Base-by-base conservation (phyloP, 2,113 vertebrate genomes). In the Laterallus jamaicensis region DNA sequence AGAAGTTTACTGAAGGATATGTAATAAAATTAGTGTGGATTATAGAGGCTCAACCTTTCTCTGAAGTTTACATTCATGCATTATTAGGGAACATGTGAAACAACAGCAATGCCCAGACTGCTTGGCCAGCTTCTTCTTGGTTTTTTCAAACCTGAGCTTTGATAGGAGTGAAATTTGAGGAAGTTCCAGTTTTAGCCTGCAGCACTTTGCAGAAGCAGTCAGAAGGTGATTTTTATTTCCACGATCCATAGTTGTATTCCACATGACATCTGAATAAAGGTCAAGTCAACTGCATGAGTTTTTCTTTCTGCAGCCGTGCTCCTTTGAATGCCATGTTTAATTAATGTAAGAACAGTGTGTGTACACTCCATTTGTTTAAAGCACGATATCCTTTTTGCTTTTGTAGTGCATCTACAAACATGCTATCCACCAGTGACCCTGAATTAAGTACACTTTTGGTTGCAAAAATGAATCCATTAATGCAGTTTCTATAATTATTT, bases 231-330 rank as follows among this genome's bases (percentile, higher is more conserved):
- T 86, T 54, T 54, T 83, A 22, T 74, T 76, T 67, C 83, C 62
- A 70, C 1, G 0, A 4, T 80, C 83, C 26, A 10, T 74, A 75
- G 58, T 42, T 50, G 35, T 74, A 94, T 93, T 96, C 73, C 82
- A 92, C 49, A 70, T 93, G 93, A 94, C 94, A 71, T 96, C 88
- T 73, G 81, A 93, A 86, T 84, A 95, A 96, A 95, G 93, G 85
- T 92, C 90, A 95, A 73, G 81, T 81, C 74, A 76, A 12, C 60
- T 86, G 31, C 1, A 0, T 59, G 86, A 74, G 64, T 17, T 63
- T 80, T 92, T 69, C 75, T 95, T 87, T 50, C 60, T 58, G 39
- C 77, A 68, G 66, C n/a, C 5, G 4, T 2, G 2, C 39, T 95
- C 42, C 81, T 90, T 47, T 3, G 56, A 84, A 86, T 95, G 95